Percentiles rank a stretch among this genome's conserved stretches.
phyloP scores from a whole-genome alignment of 2,113 vertebrate species.

The Cavia aperea region DNA sequence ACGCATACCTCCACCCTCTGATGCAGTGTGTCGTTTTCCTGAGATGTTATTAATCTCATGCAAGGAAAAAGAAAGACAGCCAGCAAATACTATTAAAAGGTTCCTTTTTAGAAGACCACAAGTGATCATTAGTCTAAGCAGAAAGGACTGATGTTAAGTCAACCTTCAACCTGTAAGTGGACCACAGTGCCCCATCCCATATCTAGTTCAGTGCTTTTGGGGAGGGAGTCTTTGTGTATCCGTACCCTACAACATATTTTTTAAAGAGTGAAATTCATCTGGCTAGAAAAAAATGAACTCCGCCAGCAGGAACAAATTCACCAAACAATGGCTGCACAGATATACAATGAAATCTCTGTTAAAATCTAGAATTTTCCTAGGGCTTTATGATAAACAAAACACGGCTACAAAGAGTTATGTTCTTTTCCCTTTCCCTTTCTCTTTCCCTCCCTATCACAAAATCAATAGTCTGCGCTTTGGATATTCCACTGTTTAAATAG shows the following conservation, averaged over 20 bases:
- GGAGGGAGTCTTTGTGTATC: not conserved
- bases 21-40: not conserved
- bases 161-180: not conserved
- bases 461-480: not conserved
- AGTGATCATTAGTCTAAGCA: not conserved
- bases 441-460: not conserved
- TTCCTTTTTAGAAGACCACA: not conserved
- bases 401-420: not conserved
- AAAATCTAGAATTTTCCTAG: slow-evolving; percentile 16
- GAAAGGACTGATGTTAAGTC: slow-evolving; percentile 7
- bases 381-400: not conserved
- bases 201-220: not conserved
- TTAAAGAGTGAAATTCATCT: slow-evolving; percentile 11
- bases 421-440: not conserved
- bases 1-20: not conserved
- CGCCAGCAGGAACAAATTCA: slow-evolving; percentile 1
- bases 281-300: slow-evolving; percentile 14
- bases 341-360: not conserved
- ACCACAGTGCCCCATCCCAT: not conserved
- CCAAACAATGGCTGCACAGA: not conserved
- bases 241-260: not conserved
- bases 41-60: not conserved
- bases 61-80: not conserved
- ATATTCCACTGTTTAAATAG: not conserved
- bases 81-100: not conserved